A percentile compares a stretch with the other conserved stretches of the same genome.
Conservation (phyloP, 2,888 invertebrate species). For the Schizotus pectinicornis region DNA sequence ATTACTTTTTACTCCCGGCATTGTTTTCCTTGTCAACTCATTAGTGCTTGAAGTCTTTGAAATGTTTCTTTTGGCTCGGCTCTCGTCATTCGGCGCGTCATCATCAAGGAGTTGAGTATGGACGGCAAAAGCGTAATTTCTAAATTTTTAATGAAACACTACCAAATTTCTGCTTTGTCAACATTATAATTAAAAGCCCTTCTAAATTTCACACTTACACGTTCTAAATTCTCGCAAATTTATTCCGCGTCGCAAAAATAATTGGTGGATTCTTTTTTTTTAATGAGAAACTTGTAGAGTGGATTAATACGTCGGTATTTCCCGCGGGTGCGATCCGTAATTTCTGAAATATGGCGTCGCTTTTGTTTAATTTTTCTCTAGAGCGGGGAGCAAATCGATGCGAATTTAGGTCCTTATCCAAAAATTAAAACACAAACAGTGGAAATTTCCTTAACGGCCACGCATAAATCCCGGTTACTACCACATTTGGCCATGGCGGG, state of each 20-base stretch:
- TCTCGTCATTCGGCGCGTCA: not conserved
- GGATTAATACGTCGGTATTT: too few species aligned
- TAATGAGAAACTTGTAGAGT: too few species aligned
- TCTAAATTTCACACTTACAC: conserved; percentile 7
- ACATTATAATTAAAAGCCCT: not conserved
- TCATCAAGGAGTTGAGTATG: not conserved
- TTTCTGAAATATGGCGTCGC: too few species aligned
- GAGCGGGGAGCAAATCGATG: too few species aligned
- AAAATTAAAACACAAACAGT: too few species aligned
- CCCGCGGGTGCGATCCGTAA: too few species aligned
- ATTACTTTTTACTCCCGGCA: conserved; percentile 24
- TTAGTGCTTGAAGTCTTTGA: conserved; percentile 20
- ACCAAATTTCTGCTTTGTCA: not conserved
- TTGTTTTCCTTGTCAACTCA: conserved; percentile 26
- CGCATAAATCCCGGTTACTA: too few species aligned
- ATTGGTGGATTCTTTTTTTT: not conserved
- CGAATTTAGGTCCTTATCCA: too few species aligned
- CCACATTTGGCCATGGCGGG: too few species aligned
- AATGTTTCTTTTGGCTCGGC: conserved; percentile 12
- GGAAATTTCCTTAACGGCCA: too few species aligned
- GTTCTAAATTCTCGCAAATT: not conserved
- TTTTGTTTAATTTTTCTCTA: too few species aligned
- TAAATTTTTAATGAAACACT: conserved; percentile 8
- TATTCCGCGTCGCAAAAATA: not conserved
- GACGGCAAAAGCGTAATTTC: not conserved